Percentiles rank a stretch among this genome's conserved stretches.
phyloP scores from a whole-genome alignment of 2,113 vertebrate genomes.

The Phalacrocorax carbo region DNA sequence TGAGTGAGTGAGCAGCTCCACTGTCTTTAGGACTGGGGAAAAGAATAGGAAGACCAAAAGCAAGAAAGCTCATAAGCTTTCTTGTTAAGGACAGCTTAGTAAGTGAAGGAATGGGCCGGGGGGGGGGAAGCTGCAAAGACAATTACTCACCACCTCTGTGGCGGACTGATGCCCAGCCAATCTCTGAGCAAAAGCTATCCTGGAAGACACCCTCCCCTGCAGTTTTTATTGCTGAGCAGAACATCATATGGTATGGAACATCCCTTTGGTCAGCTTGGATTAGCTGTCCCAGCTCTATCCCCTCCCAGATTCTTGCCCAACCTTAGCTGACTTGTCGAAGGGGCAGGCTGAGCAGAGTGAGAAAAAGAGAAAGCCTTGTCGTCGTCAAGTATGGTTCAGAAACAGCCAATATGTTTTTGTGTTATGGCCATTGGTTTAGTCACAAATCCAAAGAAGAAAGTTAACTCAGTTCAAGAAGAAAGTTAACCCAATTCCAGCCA shows the following conservation, averaged over 20 bases:
- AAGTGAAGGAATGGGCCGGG: background rate
- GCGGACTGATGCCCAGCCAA: background rate
- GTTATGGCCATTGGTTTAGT: background rate
- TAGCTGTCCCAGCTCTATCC: background rate
- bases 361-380: background rate
- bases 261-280: background rate
- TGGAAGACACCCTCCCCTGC: background rate
- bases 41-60: background rate
- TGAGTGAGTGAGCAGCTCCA: no score
- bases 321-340: accelerated
- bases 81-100: background rate
- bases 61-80: background rate
- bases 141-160: background rate
- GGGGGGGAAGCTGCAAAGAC: background rate
- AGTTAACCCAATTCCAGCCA: background rate
- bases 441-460: background rate
- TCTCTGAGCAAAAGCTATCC: background rate
- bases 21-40: background rate
- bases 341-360: background rate
- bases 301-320: background rate
- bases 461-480: background rate
- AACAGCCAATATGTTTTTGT: accelerated
- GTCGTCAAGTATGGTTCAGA: accelerated
- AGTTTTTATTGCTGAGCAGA: background rate
- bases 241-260: background rate